Evolutionary conservation across 2,888 invertebrate genomes (phyloP).

Genomic region (Flexamia atlantica): DNA sequence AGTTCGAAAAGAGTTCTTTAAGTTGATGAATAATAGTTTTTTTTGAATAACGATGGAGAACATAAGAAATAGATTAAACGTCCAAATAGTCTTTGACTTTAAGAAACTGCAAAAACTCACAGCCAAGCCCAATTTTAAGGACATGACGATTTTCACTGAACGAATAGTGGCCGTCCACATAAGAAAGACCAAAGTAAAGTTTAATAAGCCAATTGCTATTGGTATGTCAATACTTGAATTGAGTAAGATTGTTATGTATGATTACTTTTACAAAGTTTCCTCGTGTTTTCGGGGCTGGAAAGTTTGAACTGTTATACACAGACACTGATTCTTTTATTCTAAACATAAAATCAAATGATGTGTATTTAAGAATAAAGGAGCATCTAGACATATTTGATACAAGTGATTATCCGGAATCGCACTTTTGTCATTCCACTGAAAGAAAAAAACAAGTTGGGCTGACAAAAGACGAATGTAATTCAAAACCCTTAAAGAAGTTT

Average conservation of each 20-base stretch:
- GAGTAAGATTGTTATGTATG: slow-evolving; percentile 16
- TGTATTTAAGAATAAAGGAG: background rate
- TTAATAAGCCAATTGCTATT: slow-evolving; percentile 60
- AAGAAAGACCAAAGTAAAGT: slow-evolving; percentile 52
- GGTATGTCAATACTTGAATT: slow-evolving; percentile 60
- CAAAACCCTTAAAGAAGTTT: background rate
- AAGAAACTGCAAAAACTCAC: slow-evolving; percentile 34
- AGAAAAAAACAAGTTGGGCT: background rate
- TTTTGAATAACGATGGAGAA: slow-evolving; percentile 59
- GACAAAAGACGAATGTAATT: background rate
- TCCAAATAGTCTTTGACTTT: background rate
- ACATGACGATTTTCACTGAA: slow-evolving; percentile 41
- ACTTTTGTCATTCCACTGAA: background rate
- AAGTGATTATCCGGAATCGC: background rate
- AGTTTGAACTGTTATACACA: background rate
- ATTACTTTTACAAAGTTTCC: background rate
- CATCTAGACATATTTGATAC: background rate
- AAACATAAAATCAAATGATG: background rate
- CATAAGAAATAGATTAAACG: slow-evolving; percentile 39
- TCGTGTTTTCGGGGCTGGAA: background rate
- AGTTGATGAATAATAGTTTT: slow-evolving; percentile 49
- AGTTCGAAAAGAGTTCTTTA: slow-evolving; percentile 72
- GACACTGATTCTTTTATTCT: background rate
- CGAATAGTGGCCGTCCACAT: slow-evolving; percentile 56
- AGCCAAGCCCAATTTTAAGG: slow-evolving; percentile 54